A percentile compares a stretch with the other conserved stretches of the same genome.
Conservation (phyloP, 2,797 vertebrate species). For the Rhabdophis nuchalis region DNA sequence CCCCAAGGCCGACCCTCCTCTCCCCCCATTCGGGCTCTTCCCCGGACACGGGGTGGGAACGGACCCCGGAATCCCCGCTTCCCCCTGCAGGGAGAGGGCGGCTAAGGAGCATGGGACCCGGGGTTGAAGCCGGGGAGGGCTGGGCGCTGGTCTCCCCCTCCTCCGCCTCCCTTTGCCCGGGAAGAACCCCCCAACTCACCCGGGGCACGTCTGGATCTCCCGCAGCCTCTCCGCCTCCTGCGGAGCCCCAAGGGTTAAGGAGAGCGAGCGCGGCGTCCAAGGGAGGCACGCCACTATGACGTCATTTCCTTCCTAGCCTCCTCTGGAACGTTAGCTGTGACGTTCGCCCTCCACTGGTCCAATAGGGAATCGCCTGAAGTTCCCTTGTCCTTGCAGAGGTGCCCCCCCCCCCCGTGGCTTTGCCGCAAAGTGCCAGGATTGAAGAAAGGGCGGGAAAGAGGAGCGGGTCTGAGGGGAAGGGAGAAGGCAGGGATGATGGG, state of each 20-base stretch:
- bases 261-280: background rate
- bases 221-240: rapidly evolving
- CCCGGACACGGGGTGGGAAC: too few relatives aligned
- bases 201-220: background rate
- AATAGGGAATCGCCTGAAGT: background rate
- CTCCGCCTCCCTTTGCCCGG: too few relatives aligned
- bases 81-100: background rate
- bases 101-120: background rate
- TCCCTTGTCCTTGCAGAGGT: background rate
- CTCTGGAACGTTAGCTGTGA: background rate
- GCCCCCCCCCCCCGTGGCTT: too few relatives aligned
- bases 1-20: background rate
- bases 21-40: background rate
- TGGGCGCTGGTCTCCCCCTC: too few relatives aligned
- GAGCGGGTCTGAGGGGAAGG: too few relatives aligned
- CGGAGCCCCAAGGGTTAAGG: background rate
- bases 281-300: too few relatives aligned
- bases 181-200: too few relatives aligned
- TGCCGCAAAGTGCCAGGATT: too few relatives aligned
- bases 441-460: too few relatives aligned
- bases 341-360: background rate
- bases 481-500: too few relatives aligned
- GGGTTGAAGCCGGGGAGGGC: background rate
- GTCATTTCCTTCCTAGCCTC: background rate
- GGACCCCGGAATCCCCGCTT: too few relatives aligned